Conservation (phyloP, 2,888 invertebrate genomes). For the Hoplodrina ambigua region DNA sequence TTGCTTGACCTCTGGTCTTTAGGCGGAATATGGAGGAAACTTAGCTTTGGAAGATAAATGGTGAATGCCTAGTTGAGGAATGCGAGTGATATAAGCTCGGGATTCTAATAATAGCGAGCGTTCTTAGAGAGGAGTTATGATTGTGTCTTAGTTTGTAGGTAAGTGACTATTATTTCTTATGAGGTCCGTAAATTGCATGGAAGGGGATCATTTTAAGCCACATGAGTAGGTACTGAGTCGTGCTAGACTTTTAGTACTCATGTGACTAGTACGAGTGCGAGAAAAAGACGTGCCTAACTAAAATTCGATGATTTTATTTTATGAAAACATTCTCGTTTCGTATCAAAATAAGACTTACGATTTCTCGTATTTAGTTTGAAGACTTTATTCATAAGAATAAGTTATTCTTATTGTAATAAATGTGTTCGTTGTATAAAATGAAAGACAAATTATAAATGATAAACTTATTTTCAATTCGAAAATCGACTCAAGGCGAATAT, state of each 20-base stretch:
- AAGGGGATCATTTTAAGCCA: background rate
- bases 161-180: constrained; percentile 19
- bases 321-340: too few relatives aligned
- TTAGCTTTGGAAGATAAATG: constrained; percentile 53
- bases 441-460: too few relatives aligned
- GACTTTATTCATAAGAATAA: too few relatives aligned
- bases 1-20: constrained; percentile 45
- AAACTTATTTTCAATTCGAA: too few relatives aligned
- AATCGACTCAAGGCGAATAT: too few relatives aligned
- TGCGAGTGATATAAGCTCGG: constrained; percentile 45
- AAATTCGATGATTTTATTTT: too few relatives aligned
- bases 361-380: too few relatives aligned
- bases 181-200: constrained; percentile 5
- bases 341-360: too few relatives aligned
- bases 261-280: background rate
- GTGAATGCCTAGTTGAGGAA: constrained; percentile 41
- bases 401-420: too few relatives aligned
- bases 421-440: too few relatives aligned
- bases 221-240: too few relatives aligned
- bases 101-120: constrained; percentile 39
- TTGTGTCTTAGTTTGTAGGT: constrained; percentile 13
- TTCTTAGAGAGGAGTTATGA: constrained; percentile 33
- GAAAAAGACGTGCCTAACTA: background rate
- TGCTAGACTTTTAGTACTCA: background rate
- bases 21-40: constrained; percentile 47